Evolutionary conservation across 1,140 invertebrate genomes (phyloP), one percentile per base, ranked within the genome.

Genomic region (Hylaeus anthracinus): DNA sequence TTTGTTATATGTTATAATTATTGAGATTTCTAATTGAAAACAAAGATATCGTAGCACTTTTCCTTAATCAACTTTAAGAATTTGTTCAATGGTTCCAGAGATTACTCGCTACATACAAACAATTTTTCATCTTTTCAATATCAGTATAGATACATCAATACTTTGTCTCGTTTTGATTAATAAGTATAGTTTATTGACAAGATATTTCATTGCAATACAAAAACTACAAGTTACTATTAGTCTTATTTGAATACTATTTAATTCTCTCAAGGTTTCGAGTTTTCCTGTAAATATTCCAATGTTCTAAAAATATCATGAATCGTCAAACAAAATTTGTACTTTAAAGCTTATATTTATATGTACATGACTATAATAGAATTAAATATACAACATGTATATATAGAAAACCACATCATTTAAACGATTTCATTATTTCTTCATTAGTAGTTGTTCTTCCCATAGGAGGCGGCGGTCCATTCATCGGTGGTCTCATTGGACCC

Each of bases 391-490:
- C 26, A 26, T 26, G 26, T 67, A 48, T 1, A 4, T 37, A 37
- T 37, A 9, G 56, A 14, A 26, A 61, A 4, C 8, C 26, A 63
- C 26, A 26, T 26, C 26, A 26, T 26, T 26, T 26, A 26, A 26
- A 26, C 26, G 26, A 26, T 26, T n/a, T 60, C 26, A 75, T 86
- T 94, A 94, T 91, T 95, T 95, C 83, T 95, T 95, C 89, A 95
- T 94, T 80, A 94, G 89, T 26, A 91, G 90, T n/a, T 92, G 91
- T 3, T 88, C 91, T 26, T 51, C 79, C 84, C 79, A 90, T 90
- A 3, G 92, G 91, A 45, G 92, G 92, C 53, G 92, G 95, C 51
- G 95, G 95, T 88, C 95, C 95, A 89, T 96, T 96, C 94, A 96
- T 94, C 0, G 93, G 94, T n/a, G 95, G 95, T 85, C 94, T 92